A percentile compares a stretch with the other conserved stretches of the same genome.
Conservation (phyloP, 2,888 invertebrate genomes). For the Eremobia ochroleuca region DNA sequence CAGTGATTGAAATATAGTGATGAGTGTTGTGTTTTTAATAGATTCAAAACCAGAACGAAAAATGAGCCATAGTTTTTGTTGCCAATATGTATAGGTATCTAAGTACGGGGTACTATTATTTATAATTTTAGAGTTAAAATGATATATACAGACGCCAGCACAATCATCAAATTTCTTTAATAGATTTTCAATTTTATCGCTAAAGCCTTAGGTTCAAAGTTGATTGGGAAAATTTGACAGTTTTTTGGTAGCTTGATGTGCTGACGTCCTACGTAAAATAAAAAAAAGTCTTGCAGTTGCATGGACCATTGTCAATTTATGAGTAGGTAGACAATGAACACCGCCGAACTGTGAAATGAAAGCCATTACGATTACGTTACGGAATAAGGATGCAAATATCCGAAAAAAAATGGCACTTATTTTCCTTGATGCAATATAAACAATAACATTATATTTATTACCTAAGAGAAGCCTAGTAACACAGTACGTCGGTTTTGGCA, state of each 20-base stretch:
- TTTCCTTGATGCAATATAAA: conserved; percentile 24
- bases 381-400: neutral
- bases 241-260: too few relatives aligned
- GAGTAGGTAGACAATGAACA: neutral
- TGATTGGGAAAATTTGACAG: too few relatives aligned
- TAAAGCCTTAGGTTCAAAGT: too few relatives aligned
- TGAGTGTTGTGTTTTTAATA: neutral
- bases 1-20: conserved; percentile 23
- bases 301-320: neutral
- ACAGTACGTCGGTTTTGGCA: conserved; percentile 38
- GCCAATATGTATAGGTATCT: neutral
- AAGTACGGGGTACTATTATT: too few relatives aligned
- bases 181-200: too few relatives aligned
- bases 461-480: conserved; percentile 39
- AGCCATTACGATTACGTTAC: neutral
- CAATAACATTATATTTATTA: conserved; percentile 38
- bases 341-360: neutral
- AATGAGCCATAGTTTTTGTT: neutral
- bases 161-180: too few relatives aligned
- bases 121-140: too few relatives aligned
- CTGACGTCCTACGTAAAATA: too few relatives aligned
- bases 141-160: too few relatives aligned
- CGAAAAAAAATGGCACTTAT: neutral
- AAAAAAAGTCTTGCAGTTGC: neutral
- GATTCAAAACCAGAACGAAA: neutral